Evolutionary conservation across 2,113 vertebrate species (phyloP), one percentile per base, ranked within the genome.

Genomic region (Calidris pugnax): DNA sequence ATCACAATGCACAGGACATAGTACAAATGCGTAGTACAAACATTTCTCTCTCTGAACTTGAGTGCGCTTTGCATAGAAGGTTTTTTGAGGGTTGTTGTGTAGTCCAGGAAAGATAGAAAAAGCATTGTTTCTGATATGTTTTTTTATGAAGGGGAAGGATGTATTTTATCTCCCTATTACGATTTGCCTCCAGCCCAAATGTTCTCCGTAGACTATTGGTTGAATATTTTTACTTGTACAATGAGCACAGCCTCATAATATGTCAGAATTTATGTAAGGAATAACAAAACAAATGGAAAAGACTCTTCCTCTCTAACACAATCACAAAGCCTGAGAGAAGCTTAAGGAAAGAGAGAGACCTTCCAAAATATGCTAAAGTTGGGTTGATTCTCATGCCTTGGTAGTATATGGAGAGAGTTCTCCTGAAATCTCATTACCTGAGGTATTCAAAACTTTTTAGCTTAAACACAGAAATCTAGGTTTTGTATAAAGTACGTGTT

Each of bases 101-200:
- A 45, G 63, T 30, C 51, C 63, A 68, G 39, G 57, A 45, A 18
- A 7, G 33, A 9, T 14, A 4, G 4, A 13, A 71, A 37, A 53
- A 37, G 14, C 3, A 0, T 1, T 8, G 24, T 68, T 79, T 55
- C 55, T 21, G 14, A 5, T 45, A 0, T 5, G 27, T 28, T 87
- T 12, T 55, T 33, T 67, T 78, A 3, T 9, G 20, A 17, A 41
- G 59, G 41, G 55, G 32, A 27, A 71, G 63, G 35, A 55, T 62
- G 26, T 77, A 15, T 67, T 62, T n/a, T 68, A 30, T 33, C 69
- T 90, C 32, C 60, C 72, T 55, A 0, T 55, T 62, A 12, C 3
- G 16, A 41, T 76, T 62, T 77, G 37, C 20, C 22, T 64, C 75
- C 66, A 66, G 67, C 47, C 64, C 63, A 33, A 37, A 60, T 59